Evolutionary conservation across 2,113 vertebrate genomes (phyloP), one percentile per base, ranked within the genome.

Genomic region (Brachionichthys hirsutus): DNA sequence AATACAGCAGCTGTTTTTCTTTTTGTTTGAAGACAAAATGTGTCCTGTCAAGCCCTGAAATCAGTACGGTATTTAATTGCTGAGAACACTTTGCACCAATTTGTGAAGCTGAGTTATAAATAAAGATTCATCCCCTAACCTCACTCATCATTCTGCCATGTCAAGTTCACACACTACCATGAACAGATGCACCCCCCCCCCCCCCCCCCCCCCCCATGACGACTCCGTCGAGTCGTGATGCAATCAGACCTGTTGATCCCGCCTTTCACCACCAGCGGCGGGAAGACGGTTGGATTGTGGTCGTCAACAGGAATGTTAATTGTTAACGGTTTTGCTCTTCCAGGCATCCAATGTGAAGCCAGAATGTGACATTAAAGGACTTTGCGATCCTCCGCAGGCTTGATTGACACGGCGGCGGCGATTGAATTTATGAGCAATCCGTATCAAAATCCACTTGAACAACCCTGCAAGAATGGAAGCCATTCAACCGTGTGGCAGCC

Each of bases 211-310:
- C n/a, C n/a, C 6, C 18, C 36, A 36, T 20, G 38, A 73, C 64
- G 77, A 46, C 52, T 78, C 77, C n/a, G 46, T 46, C n/a, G 70
- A 81, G 62, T 17, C 71, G 80, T 74, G 71, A 81, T 84, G 81
- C 74, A 81, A 84, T 85, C 79, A 81, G 57, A 87, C 73, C 69
- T 85, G 87, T 82, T 85, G 81, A 85, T 83, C 87, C 76, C 83
- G 74, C 67, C 52, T 60, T 69, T 41, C 9, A 48, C 80, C 80
- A 86, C 80, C 78, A 85, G 85, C 76, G 57, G 66, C 80, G 80
- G 78, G 2, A 11, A 54, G 72, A 72, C 69, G 66, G 78, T 59
- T 66, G 70, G 63, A 64, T 53, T 59, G 81, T 83, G 77, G 80
- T 84, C 83, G 76, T 77, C 79, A 14, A n/a, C 53, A 73, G 75